Evolutionary conservation across 2,797 vertebrate species (phyloP), one percentile per base, ranked within the genome.

Genomic region (Mormyrops attenuatus): DNA sequence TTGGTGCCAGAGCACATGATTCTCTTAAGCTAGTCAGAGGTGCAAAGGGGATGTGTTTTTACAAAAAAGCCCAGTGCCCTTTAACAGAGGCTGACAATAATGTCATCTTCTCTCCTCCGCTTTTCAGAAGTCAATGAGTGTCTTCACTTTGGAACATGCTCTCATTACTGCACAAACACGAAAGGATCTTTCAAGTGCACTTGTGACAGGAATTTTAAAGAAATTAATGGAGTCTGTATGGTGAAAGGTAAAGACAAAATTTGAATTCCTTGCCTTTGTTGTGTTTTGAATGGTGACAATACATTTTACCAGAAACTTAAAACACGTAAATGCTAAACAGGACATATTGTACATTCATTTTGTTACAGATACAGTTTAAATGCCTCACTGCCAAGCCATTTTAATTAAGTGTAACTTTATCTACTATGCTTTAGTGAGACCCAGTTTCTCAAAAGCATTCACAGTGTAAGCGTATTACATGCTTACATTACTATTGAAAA

Each of bases 141-240:
- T 90, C 94, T 96, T 93, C 91, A 94, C 6, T 97, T 97, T 92
- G 96, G 96, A 63, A 93, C 92, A n/a, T 97, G 97, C 91, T 96
- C 97, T 57, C 97, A 97, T 0, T 94, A 94, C 55, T 97, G 97
- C 92, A 93, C 92, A 88, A 97, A 97, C 90, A 92, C 95, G 17
- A 96, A 97, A 92, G 97, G 97, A 9, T 97, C 97, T 15, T 97
- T 96, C 92, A 96, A 95, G 91, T 97, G 97, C 93, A 90, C 92
- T 0, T 97, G 97, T 87, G 95, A 97, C 90, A 95, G 94, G 88
- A 97, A 97, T 93, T 97, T 97, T 82, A 96, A 95, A 90, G 95
- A 96, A 92, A 95, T 89, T 90, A 96, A 96, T 88, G 95, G 94
- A 85, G 96, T 95, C 87, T 97, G 97, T 90, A 93, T 96, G 93